These are phyloP conservation scores for Polydesmus complanatus DNA, from an alignment of 2,888 invertebrate genomes.

Conservation along the genomic window DNA sequence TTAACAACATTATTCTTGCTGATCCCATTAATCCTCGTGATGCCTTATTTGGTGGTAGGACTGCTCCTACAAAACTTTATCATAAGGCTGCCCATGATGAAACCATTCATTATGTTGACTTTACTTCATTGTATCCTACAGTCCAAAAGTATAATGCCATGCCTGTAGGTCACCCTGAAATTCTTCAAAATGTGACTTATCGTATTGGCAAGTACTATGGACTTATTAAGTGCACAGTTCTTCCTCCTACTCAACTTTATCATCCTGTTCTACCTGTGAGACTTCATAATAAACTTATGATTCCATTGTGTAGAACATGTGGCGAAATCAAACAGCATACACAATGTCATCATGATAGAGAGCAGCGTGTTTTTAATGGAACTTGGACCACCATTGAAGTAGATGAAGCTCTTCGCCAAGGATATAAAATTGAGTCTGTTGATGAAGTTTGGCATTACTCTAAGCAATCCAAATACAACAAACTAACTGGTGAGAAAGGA, in stretches of 20 bases:
- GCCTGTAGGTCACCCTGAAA: slow-evolving; percentile 22
- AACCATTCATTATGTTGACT: slow-evolving; percentile 23
- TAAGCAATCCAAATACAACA: too few species aligned
- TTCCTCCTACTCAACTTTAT: slow-evolving; percentile 24
- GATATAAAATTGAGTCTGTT: slow-evolving; percentile 23
- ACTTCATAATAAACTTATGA: slow-evolving; percentile 23
- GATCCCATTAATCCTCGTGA: too few species aligned
- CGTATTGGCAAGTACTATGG: slow-evolving; percentile 24
- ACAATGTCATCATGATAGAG: slow-evolving; percentile 21
- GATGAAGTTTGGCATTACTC: slow-evolving; percentile 25
- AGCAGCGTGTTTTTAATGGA: slow-evolving; percentile 22
- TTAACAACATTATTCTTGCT: too few species aligned
- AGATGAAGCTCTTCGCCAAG: slow-evolving; percentile 21
- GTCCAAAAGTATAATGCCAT: slow-evolving; percentile 23
- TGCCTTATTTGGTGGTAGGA: slow-evolving; percentile 25
- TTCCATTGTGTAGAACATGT: slow-evolving; percentile 23
- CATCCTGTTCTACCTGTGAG: slow-evolving; percentile 25
- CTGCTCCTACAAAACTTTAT: slow-evolving; percentile 23
- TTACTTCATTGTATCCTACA: slow-evolving; percentile 24
- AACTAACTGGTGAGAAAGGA: too few species aligned
- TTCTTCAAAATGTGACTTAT: slow-evolving; percentile 21
- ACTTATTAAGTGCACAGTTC: slow-evolving; percentile 23
- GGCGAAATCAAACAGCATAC: slow-evolving; percentile 18
- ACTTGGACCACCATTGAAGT: slow-evolving; percentile 25
- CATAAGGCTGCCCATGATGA: slow-evolving; percentile 19